These are phyloP conservation scores for Polyploca ridens DNA, from an alignment of 2,888 invertebrate genomes.

Conservation along the genomic window DNA sequence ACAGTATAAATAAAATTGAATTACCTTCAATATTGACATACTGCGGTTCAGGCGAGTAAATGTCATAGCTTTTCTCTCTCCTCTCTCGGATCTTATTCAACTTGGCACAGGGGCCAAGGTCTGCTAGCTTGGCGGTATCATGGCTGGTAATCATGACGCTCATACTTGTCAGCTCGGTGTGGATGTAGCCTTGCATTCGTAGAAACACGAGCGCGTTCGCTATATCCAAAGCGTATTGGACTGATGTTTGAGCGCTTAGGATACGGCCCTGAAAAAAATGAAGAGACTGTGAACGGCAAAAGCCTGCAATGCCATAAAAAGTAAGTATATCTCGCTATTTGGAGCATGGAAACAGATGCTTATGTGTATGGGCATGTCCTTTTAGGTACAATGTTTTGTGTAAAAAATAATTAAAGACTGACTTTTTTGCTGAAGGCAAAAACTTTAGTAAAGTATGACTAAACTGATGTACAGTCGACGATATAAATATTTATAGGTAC, in stretches of 20 bases:
- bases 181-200: slow-evolving; percentile 76
- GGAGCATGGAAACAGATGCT: not conserved
- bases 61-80: slow-evolving; percentile 48
- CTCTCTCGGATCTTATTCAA: slow-evolving; percentile 35
- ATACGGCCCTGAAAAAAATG: slow-evolving; percentile 58
- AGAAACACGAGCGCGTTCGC: slow-evolving; percentile 76
- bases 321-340: not conserved
- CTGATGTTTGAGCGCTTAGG: slow-evolving; percentile 68
- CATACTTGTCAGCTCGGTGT: slow-evolving; percentile 73
- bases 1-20: slow-evolving; percentile 18
- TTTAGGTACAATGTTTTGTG: not conserved
- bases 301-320: not conserved
- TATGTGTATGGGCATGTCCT: not conserved
- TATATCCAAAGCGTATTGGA: slow-evolving; percentile 73
- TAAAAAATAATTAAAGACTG: not conserved
- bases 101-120: slow-evolving; percentile 65
- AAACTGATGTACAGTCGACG: no score
- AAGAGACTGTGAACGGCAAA: not conserved
- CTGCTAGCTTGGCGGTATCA: slow-evolving; percentile 74
- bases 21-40: slow-evolving; percentile 77
- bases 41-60: slow-evolving; percentile 71
- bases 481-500: no score
- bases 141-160: slow-evolving; percentile 71
- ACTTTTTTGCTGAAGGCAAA: not conserved
- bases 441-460: not conserved